Evolutionary conservation across 2,797 vertebrate species (phyloP), one percentile per base, ranked within the genome.

Genomic region (Bufotes viridis): DNA sequence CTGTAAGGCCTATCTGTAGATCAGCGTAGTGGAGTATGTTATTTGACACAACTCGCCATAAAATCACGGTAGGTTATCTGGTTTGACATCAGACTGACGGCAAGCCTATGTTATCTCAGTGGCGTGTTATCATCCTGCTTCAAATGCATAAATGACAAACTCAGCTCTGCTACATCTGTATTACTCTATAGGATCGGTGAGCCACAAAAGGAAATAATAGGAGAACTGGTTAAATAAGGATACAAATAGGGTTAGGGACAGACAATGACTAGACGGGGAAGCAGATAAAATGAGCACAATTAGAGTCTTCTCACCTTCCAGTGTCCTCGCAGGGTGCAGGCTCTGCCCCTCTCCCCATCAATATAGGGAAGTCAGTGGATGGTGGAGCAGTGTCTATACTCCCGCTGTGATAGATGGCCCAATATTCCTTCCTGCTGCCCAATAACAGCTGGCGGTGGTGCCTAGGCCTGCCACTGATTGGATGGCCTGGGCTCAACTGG

Each of bases 401-500:
- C 87, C 75, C 76, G 81, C 82, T 88, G 82, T 88, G 82, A 85
- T 85, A 81, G 87, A 88, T 88, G 78, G 87, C 87, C 83, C 84
- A 60, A 20, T 86, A 72, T 51, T 67, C 80, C 74, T 81, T 82
- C 74, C 80, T 65, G 17, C 74, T 74, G 74, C 29, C 84, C 88
- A 87, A 87, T 89, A 18, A 51, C 84, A 86, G 88, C 80, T 82
- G 70, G n/a, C 22, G 55, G 29, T 78, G 70, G 51, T 89, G 88
- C 69, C 79, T 83, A 5, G 60, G 78, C 84, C 84, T 20, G 51
- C 11, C 42, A 6, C 15, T 7, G 1, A 89, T 89, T 89, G 88
- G 88, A 42, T 78, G 26, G 13, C 26, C 34, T 24, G 53, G 53
- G 15, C 51, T 75, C 63, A 61, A 34, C 42, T 72, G 83, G 84